phyloP scores from a whole-genome alignment of 2,113 vertebrate species.

The Mormoops blainvillei region DNA sequence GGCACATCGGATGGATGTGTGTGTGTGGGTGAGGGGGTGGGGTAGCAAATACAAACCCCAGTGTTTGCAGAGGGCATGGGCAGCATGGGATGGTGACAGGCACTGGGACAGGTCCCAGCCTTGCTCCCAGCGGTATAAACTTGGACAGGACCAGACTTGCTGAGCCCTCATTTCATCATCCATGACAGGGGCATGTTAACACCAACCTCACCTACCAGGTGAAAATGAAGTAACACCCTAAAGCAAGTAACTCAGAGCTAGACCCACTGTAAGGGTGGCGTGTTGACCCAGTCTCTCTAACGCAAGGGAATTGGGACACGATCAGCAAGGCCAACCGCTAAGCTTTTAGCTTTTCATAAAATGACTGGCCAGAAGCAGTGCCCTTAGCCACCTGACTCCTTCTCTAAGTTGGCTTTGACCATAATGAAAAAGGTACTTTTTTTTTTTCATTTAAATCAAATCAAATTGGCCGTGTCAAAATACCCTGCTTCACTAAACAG shows the following conservation, averaged over 20 bases:
- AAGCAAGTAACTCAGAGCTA: neutral
- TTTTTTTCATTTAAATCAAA: neutral
- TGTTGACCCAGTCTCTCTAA: neutral
- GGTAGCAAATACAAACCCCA: neutral
- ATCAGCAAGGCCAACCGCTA: neutral
- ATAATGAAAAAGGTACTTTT: neutral
- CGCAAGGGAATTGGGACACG: neutral
- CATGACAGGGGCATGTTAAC: neutral
- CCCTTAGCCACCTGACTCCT: neutral
- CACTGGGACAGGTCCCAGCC: neutral
- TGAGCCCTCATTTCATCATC: neutral
- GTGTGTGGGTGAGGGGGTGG: neutral
- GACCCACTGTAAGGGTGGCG: fast-evolving
- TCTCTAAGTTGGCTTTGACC: neutral
- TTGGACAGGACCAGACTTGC: neutral
- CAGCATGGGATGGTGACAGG: neutral
- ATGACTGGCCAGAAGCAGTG: neutral
- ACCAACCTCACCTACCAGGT: neutral
- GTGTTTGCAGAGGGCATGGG: neutral
- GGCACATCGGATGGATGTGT: neutral
- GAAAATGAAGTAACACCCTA: neutral
- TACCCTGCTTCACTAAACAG: neutral
- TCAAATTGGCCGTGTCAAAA: neutral
- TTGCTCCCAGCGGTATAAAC: neutral
- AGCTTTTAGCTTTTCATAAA: neutral